These are phyloP conservation scores for Tetragnatha montana DNA, from an alignment of 2,888 invertebrate genomes.

Conservation along the genomic window DNA sequence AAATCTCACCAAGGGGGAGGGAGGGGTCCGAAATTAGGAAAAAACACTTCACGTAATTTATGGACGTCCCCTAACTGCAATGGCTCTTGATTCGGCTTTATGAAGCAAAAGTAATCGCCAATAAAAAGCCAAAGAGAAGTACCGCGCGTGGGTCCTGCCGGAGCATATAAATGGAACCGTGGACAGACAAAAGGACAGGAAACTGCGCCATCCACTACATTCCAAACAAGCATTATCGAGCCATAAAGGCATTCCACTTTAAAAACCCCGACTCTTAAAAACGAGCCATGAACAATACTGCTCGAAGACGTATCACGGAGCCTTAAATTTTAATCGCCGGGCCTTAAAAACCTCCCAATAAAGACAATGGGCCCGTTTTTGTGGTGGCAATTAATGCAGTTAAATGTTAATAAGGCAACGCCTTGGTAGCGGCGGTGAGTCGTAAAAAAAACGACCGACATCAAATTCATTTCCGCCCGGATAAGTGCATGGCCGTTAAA, in stretches of 20 bases:
- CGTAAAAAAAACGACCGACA: conserved; percentile 56
- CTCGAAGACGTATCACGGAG: not conserved
- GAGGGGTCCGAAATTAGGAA: too few species aligned
- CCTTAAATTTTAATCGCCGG: not conserved
- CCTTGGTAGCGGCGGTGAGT: not conserved
- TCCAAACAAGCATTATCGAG: not conserved
- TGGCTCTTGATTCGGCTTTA: too few species aligned
- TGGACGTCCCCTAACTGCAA: too few species aligned
- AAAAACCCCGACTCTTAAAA: not conserved
- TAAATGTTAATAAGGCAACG: not conserved
- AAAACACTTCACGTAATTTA: too few species aligned
- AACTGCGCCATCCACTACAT: not conserved
- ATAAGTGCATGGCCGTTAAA: conserved; percentile 62
- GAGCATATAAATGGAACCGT: too few species aligned
- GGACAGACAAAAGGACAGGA: not conserved
- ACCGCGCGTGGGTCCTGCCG: too few species aligned
- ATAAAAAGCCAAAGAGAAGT: too few species aligned
- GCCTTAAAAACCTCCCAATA: not conserved
- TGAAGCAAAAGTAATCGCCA: too few species aligned
- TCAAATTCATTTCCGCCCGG: conserved; percentile 68
- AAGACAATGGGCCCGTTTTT: not conserved
- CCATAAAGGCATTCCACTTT: not conserved
- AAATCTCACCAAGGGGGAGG: too few species aligned
- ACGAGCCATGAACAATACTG: not conserved
- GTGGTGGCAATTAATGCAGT: not conserved